Evolutionary conservation across 2,797 vertebrate genomes (phyloP).

Genomic region (Falco berigora): DNA sequence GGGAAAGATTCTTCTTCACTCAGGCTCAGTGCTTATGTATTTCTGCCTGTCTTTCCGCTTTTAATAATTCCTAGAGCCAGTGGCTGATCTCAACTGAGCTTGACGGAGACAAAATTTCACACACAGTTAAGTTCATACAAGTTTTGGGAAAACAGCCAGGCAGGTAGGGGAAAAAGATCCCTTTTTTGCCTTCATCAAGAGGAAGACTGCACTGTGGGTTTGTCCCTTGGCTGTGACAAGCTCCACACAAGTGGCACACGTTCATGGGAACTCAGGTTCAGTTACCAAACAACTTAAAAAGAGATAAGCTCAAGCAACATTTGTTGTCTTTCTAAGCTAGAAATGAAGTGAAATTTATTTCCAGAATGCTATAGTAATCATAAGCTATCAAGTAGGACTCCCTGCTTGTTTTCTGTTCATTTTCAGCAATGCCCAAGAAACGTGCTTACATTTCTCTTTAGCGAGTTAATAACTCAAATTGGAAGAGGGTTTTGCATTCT

Average conservation of each 20-base stretch:
- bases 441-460: constrained; percentile 10
- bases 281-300: not conserved
- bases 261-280: not conserved
- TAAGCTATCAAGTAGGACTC: not conserved
- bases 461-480: not conserved
- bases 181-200: not conserved
- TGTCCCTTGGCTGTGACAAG: not conserved
- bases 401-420: not conserved
- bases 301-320: not conserved
- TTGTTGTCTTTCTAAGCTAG: not conserved
- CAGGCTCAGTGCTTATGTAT: not conserved
- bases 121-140: not conserved
- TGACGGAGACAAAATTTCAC: not conserved
- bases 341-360: not conserved
- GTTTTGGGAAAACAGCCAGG: not conserved
- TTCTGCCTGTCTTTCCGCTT: not conserved
- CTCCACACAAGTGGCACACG: not conserved
- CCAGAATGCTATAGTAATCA: not conserved
- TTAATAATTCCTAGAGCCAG: not conserved
- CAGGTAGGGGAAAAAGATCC: not conserved
- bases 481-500: not conserved
- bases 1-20: not conserved
- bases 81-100: not conserved
- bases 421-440: constrained; percentile 20
- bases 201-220: not conserved